phyloP scores from a whole-genome alignment of 2,888 invertebrate genomes.

The Eucera pruinosa region DNA sequence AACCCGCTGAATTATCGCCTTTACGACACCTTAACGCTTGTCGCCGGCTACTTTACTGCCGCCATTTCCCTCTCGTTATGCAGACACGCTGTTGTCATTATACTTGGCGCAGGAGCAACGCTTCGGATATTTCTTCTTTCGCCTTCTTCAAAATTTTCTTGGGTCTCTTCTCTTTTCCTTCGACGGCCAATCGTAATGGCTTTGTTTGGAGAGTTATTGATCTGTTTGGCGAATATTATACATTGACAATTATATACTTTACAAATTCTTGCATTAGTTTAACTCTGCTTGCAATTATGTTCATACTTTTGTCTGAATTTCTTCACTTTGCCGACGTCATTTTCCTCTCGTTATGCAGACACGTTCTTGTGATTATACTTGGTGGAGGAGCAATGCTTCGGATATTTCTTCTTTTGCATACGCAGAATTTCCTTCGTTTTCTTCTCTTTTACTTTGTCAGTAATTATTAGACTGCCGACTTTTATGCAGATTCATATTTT shows the following conservation, averaged over 20 bases:
- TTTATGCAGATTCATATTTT: too few species aligned
- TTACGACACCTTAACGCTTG: slow-evolving; percentile 60
- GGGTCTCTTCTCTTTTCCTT: neutral
- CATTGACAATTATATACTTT: too few species aligned
- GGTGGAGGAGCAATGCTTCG: slow-evolving; percentile 2
- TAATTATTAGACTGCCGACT: too few species aligned
- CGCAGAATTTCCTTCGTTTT: neutral
- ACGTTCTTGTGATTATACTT: slow-evolving; percentile 46
- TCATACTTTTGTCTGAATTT: too few species aligned
- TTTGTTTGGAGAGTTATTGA: too few species aligned
- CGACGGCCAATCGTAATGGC: too few species aligned
- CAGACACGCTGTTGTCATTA: slow-evolving; percentile 48
- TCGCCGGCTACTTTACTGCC: slow-evolving; percentile 56
- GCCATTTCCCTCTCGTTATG: slow-evolving; percentile 48
- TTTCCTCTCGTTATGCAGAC: slow-evolving; percentile 48
- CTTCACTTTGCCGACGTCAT: slow-evolving; percentile 55
- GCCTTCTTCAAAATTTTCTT: neutral
- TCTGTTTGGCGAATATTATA: too few species aligned
- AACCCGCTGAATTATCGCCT: slow-evolving; percentile 66
- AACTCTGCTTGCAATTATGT: too few species aligned
- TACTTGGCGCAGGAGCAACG: slow-evolving; percentile 13
- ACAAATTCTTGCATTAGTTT: too few species aligned
- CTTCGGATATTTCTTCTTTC: neutral
- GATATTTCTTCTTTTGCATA: neutral
- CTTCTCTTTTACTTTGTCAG: neutral